Percentiles rank a stretch among this genome's conserved stretches.
Conservation (phyloP, 2,113 vertebrate genomes). For the Colistium nudipinnis region DNA sequence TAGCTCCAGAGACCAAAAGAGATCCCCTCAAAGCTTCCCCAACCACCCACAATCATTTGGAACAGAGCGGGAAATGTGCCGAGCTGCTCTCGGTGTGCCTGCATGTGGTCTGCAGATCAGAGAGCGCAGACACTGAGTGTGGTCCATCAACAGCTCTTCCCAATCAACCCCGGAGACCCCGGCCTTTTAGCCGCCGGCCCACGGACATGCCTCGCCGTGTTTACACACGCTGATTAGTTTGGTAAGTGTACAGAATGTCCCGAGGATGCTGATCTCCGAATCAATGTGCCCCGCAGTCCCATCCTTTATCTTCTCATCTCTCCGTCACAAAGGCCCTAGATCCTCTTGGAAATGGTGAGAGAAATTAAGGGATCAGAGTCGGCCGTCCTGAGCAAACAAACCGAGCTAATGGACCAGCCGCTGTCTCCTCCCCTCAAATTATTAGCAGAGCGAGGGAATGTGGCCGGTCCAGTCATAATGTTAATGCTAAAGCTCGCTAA, state of each 20-base stretch:
- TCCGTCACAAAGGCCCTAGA: slow-evolving; percentile 85
- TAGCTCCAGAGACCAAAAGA: neutral
- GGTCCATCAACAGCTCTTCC: slow-evolving; percentile 77
- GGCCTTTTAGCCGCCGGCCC: slow-evolving; percentile 69
- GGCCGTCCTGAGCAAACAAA: slow-evolving; percentile 93
- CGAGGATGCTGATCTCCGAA: slow-evolving; percentile 80
- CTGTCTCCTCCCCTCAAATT: slow-evolving; percentile 96
- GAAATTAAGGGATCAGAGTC: slow-evolving; percentile 91
- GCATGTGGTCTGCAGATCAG: slow-evolving; percentile 58
- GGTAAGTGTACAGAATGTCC: slow-evolving; percentile 87
- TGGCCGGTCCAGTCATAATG: slow-evolving; percentile 88
- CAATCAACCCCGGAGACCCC: slow-evolving; percentile 87
- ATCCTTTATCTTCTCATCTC: slow-evolving; percentile 69
- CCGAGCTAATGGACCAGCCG: slow-evolving; percentile 88
- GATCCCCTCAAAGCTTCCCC: neutral
- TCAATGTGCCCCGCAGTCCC: slow-evolving; percentile 81
- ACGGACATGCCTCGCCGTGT: slow-evolving; percentile 82
- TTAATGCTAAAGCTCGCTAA: slow-evolving; percentile 90
- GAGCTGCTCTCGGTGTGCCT: slow-evolving; percentile 10
- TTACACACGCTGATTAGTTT: slow-evolving; percentile 86
- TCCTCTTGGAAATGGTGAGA: slow-evolving; percentile 82
- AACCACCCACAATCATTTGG: slow-evolving; percentile 20
- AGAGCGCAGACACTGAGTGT: slow-evolving; percentile 70
- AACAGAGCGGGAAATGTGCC: slow-evolving; percentile 13
- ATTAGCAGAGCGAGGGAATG: slow-evolving; percentile 87